Base-by-base conservation (phyloP, 37 sponge, comb jelly and placozoan genomes). In the Ianthella basta region DNA sequence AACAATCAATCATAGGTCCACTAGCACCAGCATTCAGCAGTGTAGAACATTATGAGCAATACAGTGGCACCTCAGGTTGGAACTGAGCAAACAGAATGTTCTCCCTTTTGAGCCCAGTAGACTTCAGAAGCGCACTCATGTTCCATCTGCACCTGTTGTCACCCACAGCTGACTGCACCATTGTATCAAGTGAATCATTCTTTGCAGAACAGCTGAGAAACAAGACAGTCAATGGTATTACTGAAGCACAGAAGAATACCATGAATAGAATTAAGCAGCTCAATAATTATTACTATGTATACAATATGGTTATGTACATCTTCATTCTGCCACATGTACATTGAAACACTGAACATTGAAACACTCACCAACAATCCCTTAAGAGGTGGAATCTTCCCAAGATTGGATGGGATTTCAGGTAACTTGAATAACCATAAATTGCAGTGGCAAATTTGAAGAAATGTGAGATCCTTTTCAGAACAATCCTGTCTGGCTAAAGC, bases 381-480 rank as follows among this genome's bases (percentile, higher is more conserved):
- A 69, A 35, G 19, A 75, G 78, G 1, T 41, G 37, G 24, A 41
- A 25, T 40, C 38, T 3, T 38, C 78, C 78, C 8, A 75, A 36
- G 38, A 75, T 23, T 75, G 32, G 32, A 24, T 13, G 8, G 0
- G 53, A 39, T 21, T 75, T 38, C 40, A 85, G 6, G 67, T 87
- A 90, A 50, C n/a, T 1, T 4, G 37, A 25, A 54, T 79, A 88
- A 23, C 94, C 94, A 82, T 94, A 94, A 32, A 74, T 67, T 32
- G 82, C 86, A 38, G 40, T 74, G n/a, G 94, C 85, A 90, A 78
- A 90, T 66, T 66, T 81, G 37, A 85, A 55, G 66, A 88, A 90
- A 55, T 82, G 81, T 0, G 80, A 72, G n/a, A 78, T 56, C 57
- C 50, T 60, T 15, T 88, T 82, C 30, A 85, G 77, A 35, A 84